Base-by-base conservation (phyloP, 2,888 invertebrate genomes). In the Tipula confusa region DNA sequence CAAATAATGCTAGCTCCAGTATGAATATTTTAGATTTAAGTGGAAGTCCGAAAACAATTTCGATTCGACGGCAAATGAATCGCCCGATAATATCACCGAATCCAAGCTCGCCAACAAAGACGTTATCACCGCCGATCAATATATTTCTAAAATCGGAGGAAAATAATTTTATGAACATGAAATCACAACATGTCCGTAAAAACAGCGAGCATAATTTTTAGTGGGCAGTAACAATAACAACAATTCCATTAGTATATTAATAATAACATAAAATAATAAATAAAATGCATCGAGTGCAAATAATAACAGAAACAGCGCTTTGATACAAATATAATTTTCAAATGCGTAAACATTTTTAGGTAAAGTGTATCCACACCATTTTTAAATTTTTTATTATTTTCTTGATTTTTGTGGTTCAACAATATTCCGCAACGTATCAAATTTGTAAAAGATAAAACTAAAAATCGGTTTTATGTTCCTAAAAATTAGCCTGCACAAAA, bases 21-120 rank as follows among this genome's bases (percentile, higher is more conserved):
- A 90, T 94, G 86, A 93, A 92, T 87, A 93, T 94, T 86, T 90
- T 94, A 84, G 93, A 94, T 86, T 88, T 94, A 84, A 94, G 93
- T 87, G 92, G 93, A 82, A 94, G 94, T 29, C 94, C 94, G 36
- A 93, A 93, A 89, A 93, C 92, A 24, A 92, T 94, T 86, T 91
- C 92, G 82, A 93, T 93, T 86, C 91, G 94, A 85, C 92, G 93
- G 87, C 89, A 91, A 85, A 89, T 92, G 64, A 91, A 82, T 36
- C 83, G 88, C 13, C 88, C 89, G 85, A 89, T 89, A 6, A 89
- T 91, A 48, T 91, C 90, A 85, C 88, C 88, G 3, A 89, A 90
- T 83, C 90, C 91, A 13, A 89, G 91, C 2, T 92, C 93, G 0
- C 92, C 93, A 28, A 91, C 92, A 7, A 90, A 93, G 87, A 90